Evolutionary conservation across 2,888 invertebrate species (phyloP).

Genomic region (Drosophila neonasuta): DNA sequence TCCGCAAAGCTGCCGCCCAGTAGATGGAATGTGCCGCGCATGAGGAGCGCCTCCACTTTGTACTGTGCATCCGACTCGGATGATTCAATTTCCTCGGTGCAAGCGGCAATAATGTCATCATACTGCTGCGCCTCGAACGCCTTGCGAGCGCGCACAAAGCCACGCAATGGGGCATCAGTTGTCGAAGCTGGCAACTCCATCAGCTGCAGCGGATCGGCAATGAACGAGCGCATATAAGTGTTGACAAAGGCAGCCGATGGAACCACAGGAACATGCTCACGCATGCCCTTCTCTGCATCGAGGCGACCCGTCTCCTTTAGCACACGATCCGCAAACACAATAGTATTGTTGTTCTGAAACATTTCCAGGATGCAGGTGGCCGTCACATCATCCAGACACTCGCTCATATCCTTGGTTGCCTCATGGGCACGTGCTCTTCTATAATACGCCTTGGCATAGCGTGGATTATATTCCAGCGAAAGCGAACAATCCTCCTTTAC

Average conservation of each 20-base stretch:
- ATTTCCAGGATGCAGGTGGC: slow-evolving; percentile 95
- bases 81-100: slow-evolving; percentile 89
- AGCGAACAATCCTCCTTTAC: slow-evolving; percentile 94
- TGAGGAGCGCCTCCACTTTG: slow-evolving; percentile 88
- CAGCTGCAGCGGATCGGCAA: slow-evolving; percentile 90
- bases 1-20: slow-evolving; percentile 89
- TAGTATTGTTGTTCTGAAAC: slow-evolving; percentile 91
- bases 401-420: slow-evolving; percentile 89
- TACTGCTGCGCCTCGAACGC: slow-evolving; percentile 88
- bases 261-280: slow-evolving; percentile 87
- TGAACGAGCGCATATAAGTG: slow-evolving; percentile 93
- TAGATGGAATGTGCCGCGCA: slow-evolving; percentile 92
- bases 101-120: slow-evolving; percentile 90
- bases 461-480: slow-evolving; percentile 92
- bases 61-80: slow-evolving; percentile 85
- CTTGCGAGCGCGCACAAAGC: slow-evolving; percentile 88
- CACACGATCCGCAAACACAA: slow-evolving; percentile 93
- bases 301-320: slow-evolving; percentile 87
- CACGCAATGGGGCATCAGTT: slow-evolving; percentile 81
- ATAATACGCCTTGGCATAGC: slow-evolving; percentile 93
- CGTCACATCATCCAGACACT: slow-evolving; percentile 95
- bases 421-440: slow-evolving; percentile 93
- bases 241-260: slow-evolving; percentile 94
- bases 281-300: slow-evolving; percentile 89
- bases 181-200: slow-evolving; percentile 79